Evolutionary conservation across 2,888 invertebrate species (phyloP).

Genomic region (Entomobrya proxima): DNA sequence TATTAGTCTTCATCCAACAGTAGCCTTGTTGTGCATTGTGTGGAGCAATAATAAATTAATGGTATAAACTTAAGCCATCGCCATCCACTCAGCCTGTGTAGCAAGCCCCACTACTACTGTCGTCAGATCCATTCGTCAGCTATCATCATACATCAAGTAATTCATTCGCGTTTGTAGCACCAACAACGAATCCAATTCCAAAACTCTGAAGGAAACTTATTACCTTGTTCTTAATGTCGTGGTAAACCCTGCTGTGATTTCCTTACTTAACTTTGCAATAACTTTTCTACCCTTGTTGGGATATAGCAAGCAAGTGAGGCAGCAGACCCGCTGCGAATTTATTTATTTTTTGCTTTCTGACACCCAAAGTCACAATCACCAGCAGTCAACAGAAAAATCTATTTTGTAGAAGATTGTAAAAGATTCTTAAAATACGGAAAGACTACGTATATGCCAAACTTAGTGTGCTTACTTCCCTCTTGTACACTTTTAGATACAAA

Average conservation of each 20-base stretch:
- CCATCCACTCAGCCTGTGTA: slow-evolving; percentile 18
- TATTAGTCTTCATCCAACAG: slow-evolving; percentile 24
- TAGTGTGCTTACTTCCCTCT: no score
- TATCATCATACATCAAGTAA: slow-evolving; percentile 54
- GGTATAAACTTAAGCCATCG: slow-evolving; percentile 51
- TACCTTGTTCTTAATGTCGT: slow-evolving; percentile 66
- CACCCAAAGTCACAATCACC: slow-evolving; percentile 49
- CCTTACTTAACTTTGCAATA: slow-evolving; percentile 59
- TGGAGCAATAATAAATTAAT: slow-evolving; percentile 56
- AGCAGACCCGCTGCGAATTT: neutral
- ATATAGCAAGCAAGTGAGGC: neutral
- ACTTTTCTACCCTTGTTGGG: slow-evolving; percentile 3
- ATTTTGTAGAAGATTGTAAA: neutral
- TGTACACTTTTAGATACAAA: no score
- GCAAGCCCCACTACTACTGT: slow-evolving; percentile 16
- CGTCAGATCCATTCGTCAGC: slow-evolving; percentile 48
- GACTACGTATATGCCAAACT: no score
- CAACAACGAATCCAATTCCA: slow-evolving; percentile 65
- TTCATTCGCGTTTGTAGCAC: slow-evolving; percentile 46
- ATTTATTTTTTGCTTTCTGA: slow-evolving; percentile 52
- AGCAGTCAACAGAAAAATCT: slow-evolving; percentile 15
- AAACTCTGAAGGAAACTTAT: slow-evolving; percentile 66
- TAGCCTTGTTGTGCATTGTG: neutral
- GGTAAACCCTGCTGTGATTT: slow-evolving; percentile 65
- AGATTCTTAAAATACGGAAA: slow-evolving; percentile 1